Base-by-base conservation (phyloP, 2,113 vertebrate species). In the Murina feae region DNA sequence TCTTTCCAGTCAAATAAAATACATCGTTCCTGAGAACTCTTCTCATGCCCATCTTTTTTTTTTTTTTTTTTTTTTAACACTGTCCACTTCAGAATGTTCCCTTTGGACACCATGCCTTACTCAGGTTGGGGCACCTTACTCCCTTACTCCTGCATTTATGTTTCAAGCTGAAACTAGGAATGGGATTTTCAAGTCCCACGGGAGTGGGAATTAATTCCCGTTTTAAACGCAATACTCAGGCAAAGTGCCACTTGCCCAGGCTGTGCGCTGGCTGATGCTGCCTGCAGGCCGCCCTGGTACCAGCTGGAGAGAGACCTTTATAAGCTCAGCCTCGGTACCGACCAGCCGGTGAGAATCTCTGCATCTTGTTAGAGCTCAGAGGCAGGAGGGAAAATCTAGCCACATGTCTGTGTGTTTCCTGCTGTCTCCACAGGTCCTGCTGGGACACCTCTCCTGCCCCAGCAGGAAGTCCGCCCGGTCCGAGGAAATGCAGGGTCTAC, bases 401-500 rank as follows among this genome's bases (percentile, higher is more conserved):
- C 53, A 66, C 79, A n/a, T 65, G 79, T 92, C 69, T 95, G 51
- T 51, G 10, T 28, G 66, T 84, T 91, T 90, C 80, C 71, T 81
- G 80, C 80, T 76, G 47, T 87, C 94, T 96, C 96, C 95, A 91
- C 23, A 84, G 63, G 91, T 82, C 85, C 60, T 80, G 21, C 51
- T 74, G 17, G 25, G 71, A 65, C 94, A 69, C 20, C 51, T 81
- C 75, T n/a, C n/a, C n/a, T 72, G 32, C 90, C 47, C 35, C 72
- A n/a, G 37, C 30, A 53, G 91, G 95, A 93, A 47, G 1, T 16
- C 35, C 69, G 87, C 92, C 84, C 37, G 80, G 35, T 84, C 93
- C 63, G 18, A 39, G 75, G 60, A 78, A 80, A 23, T 47, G 87
- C 68, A 92, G 63, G 37, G 55, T 58, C 84, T 51, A 58, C 75